phyloP scores from a whole-genome alignment of 2,113 vertebrate genomes.

The Cichladusa arquata region DNA sequence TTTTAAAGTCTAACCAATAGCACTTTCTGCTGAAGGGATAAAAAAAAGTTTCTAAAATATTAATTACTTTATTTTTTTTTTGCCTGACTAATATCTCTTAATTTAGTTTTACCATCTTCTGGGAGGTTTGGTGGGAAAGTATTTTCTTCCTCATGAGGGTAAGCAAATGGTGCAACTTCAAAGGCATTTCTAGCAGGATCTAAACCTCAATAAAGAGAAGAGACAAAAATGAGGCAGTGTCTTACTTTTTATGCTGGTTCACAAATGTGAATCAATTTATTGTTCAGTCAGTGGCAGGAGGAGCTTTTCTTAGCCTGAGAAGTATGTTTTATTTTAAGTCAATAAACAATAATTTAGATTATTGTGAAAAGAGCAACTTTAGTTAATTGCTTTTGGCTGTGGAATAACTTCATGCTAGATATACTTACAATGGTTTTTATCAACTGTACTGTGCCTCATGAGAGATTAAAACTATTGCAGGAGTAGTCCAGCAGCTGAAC shows the following conservation, averaged over 20 bases:
- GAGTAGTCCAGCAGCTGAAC: not conserved
- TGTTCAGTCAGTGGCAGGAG: not conserved
- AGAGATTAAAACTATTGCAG: not conserved
- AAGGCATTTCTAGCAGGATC: not conserved
- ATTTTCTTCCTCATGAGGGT: not conserved
- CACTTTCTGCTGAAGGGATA: not conserved
- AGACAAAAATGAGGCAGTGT: not conserved
- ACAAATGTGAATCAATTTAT: not conserved
- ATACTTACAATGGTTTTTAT: not conserved
- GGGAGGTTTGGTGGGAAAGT: not conserved
- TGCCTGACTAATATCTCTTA: not conserved
- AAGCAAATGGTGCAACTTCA: constrained; percentile 39
- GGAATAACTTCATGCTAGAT: not conserved
- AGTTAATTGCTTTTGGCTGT: not conserved
- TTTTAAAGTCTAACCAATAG: not conserved
- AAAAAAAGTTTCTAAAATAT: constrained; percentile 3
- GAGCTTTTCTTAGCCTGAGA: not conserved
- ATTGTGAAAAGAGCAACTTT: not conserved
- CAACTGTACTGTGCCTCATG: not conserved
- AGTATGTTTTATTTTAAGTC: not conserved
- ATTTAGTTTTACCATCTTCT: not conserved
- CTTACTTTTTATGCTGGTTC: not conserved
- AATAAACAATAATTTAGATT: constrained; percentile 6
- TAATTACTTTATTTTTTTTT: not conserved
- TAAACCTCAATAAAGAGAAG: not conserved